A percentile compares a stretch with the other conserved stretches of the same genome.
These are phyloP conservation scores for Eurystomus glaucurus DNA, from an alignment of 2,797 vertebrate species.

Conservation along the genomic window DNA sequence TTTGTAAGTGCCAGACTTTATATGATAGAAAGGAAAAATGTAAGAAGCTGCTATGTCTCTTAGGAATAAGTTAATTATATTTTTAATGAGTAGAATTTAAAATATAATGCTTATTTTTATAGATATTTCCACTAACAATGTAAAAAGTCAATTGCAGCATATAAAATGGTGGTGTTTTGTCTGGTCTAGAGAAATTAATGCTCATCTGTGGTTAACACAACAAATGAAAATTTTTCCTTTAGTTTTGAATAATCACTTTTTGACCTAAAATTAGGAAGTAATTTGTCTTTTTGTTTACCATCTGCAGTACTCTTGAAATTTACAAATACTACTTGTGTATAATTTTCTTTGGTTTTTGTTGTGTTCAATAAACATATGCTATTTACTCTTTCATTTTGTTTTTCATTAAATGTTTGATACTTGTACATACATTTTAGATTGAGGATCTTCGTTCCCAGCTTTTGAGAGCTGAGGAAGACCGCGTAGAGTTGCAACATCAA, in stretches of 20 bases:
- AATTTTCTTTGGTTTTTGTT: not conserved
- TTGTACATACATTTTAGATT: slow-evolving; percentile 83
- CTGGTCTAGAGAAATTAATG: not conserved
- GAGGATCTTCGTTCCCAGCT: slow-evolving; percentile 90
- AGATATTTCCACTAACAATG: not conserved
- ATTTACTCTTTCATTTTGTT: not conserved
- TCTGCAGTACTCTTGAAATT: not conserved
- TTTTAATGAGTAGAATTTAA: not conserved
- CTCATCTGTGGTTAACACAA: not conserved
- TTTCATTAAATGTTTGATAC: not conserved
- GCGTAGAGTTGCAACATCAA: slow-evolving; percentile 85
- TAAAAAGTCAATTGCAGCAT: not conserved
- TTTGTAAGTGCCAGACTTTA: not conserved
- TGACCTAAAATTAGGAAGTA: not conserved
- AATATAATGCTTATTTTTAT: not conserved
- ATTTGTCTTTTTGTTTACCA: not conserved
- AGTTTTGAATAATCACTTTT: not conserved
- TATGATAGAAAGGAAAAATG: not conserved
- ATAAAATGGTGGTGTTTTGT: not conserved
- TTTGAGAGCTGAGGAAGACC: slow-evolving; percentile 86
- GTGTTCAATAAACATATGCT: not conserved
- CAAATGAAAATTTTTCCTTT: not conserved
- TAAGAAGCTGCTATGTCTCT: not conserved
- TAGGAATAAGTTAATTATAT: not conserved
- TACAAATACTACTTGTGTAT: not conserved